phyloP scores from a whole-genome alignment of 2,888 invertebrate genomes.

The Agrochola litura region DNA sequence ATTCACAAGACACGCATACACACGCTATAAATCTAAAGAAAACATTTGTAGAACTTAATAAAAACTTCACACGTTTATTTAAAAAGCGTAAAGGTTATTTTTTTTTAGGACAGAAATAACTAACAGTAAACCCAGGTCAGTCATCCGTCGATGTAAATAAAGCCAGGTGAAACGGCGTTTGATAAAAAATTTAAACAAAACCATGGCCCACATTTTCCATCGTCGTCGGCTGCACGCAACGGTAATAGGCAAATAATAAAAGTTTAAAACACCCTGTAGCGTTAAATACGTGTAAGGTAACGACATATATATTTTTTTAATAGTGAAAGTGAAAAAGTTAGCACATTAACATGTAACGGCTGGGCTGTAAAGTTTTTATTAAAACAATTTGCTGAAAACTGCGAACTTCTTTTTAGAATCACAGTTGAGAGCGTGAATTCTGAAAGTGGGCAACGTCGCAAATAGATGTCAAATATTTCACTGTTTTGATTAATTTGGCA shows the following conservation, averaged over 20 bases:
- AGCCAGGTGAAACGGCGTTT: slow-evolving; percentile 19
- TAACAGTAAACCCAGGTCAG: slow-evolving; percentile 45
- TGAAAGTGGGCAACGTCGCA: too few relatives aligned
- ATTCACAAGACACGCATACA: slow-evolving; percentile 12
- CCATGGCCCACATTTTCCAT: slow-evolving; percentile 67
- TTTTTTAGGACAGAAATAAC: slow-evolving; percentile 38
- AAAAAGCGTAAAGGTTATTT: slow-evolving; percentile 23
- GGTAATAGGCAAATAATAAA: slow-evolving; percentile 65
- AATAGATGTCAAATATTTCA: too few relatives aligned
- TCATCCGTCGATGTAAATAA: slow-evolving; percentile 50
- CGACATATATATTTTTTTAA: not conserved
- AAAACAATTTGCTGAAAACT: slow-evolving; percentile 9
- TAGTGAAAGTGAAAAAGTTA: slow-evolving; percentile 1
- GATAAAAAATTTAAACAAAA: slow-evolving; percentile 55
- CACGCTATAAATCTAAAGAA: slow-evolving; percentile 29
- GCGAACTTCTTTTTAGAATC: not conserved
- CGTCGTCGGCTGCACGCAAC: slow-evolving; percentile 63
- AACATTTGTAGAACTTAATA: slow-evolving; percentile 35
- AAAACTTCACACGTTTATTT: slow-evolving; percentile 26
- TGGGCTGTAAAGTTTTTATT: not conserved
- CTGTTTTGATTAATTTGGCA: too few relatives aligned
- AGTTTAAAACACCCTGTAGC: slow-evolving; percentile 58
- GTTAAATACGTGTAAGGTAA: slow-evolving; percentile 20
- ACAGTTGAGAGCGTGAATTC: not conserved
- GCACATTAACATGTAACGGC: not conserved